These are phyloP conservation scores for Thera obeliscata DNA, from an alignment of 2,888 invertebrate genomes.

Conservation along the genomic window DNA sequence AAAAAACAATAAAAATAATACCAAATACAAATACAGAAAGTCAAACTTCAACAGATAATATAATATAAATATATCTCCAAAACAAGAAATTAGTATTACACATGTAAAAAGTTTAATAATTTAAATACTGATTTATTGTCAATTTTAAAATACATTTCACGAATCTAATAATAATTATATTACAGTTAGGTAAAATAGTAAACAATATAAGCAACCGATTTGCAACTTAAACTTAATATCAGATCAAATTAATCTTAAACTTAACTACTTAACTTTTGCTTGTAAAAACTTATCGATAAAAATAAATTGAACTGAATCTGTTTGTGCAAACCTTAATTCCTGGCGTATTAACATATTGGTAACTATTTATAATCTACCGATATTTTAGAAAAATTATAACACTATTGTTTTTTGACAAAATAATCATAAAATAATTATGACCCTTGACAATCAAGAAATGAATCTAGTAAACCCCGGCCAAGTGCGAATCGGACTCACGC, in stretches of 20 bases:
- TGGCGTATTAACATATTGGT: constrained; percentile 55
- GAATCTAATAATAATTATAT: constrained; percentile 52
- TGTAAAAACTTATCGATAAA: constrained; percentile 46
- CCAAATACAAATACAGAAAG: constrained; percentile 74
- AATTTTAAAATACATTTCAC: constrained; percentile 72
- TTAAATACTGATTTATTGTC: constrained; percentile 83
- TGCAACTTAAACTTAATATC: constrained; percentile 50
- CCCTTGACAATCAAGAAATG: not conserved
- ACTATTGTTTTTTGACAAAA: not conserved
- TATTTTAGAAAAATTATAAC: constrained; percentile 26
- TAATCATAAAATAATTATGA: not conserved
- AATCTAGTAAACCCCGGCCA: not conserved
- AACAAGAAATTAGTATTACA: constrained; percentile 67
- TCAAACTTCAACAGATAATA: constrained; percentile 79
- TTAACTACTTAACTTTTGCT: constrained; percentile 48
- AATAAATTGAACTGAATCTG: constrained; percentile 59
- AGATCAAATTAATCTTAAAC: constrained; percentile 57
- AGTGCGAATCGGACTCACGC: too few relatives aligned
- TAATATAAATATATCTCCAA: constrained; percentile 74
- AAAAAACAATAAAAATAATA: constrained; percentile 70
- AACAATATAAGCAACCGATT: constrained; percentile 43
- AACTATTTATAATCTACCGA: constrained; percentile 50
- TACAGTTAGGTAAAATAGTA: constrained; percentile 49
- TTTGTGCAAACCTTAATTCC: constrained; percentile 61
- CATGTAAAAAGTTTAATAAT: constrained; percentile 60